A percentile compares a stretch with the other conserved stretches of the same genome.
Evolutionary conservation across 2,113 vertebrate species (phyloP).

Genomic region (Thryonomys swinderianus): DNA sequence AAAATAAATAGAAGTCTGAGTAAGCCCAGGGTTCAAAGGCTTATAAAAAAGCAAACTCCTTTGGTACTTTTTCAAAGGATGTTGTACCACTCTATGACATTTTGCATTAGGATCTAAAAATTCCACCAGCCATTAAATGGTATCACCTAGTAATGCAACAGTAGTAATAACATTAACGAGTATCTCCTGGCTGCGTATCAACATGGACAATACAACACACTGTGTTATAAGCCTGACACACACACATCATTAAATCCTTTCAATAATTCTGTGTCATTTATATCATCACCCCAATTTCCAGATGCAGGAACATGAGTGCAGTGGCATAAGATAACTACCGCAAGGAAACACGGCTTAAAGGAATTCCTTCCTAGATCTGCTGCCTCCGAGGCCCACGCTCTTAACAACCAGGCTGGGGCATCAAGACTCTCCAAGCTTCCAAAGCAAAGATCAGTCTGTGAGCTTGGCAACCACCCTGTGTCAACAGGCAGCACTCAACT

Average conservation of each 20-base stretch:
- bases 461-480: background rate
- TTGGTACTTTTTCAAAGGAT: background rate
- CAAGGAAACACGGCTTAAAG: background rate
- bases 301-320: background rate
- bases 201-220: background rate
- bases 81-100: background rate
- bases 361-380: background rate
- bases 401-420: background rate
- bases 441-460: background rate
- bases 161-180: background rate
- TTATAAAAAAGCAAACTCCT: background rate
- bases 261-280: background rate
- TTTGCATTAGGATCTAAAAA: background rate
- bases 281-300: background rate
- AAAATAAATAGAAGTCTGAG: background rate
- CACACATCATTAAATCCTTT: background rate
- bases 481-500: background rate
- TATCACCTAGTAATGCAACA: background rate
- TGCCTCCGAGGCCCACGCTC: background rate
- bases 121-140: background rate
- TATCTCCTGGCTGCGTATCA: background rate
- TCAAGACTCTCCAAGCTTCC: background rate
- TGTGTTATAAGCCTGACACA: accelerated
- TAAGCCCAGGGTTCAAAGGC: background rate
- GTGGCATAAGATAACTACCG: background rate